These are phyloP conservation scores for Leucosticte australis DNA, from an alignment of 2,113 vertebrate species.

Conservation along the genomic window DNA sequence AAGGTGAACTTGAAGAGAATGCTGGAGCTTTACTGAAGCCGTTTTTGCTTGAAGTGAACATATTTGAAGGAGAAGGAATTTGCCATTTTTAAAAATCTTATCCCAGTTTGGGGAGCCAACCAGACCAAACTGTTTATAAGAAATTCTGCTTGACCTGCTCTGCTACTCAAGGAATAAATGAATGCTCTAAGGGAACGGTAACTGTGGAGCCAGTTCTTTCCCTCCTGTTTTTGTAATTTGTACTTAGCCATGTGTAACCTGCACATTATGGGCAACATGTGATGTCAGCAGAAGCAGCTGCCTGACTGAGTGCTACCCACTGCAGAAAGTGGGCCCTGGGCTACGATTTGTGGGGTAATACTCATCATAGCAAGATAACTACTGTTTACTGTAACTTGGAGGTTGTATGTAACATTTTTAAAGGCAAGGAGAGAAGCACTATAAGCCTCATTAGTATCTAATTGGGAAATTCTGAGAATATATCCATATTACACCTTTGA, in stretches of 20 bases:
- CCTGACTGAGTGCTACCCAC: neutral
- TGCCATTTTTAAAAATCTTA: neutral
- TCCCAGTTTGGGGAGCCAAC: neutral
- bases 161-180: slow-evolving; percentile 39
- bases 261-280: neutral
- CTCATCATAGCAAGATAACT: neutral
- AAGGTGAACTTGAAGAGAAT: neutral
- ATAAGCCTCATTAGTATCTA: neutral
- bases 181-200: slow-evolving; percentile 7
- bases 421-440: neutral
- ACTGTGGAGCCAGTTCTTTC: slow-evolving; percentile 17
- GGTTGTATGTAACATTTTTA: neutral
- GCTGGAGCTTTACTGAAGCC: neutral
- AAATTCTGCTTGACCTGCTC: neutral
- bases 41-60: neutral
- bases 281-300: slow-evolving; percentile 45
- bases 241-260: neutral
- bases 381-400: neutral
- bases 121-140: neutral
- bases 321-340: neutral
- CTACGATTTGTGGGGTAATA: neutral
- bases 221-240: slow-evolving; percentile 48
- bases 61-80: neutral
- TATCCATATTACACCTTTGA: neutral
- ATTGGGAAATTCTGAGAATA: neutral